phyloP scores from a whole-genome alignment of 2,113 vertebrate species.

The Protomyctophum bolini region DNA sequence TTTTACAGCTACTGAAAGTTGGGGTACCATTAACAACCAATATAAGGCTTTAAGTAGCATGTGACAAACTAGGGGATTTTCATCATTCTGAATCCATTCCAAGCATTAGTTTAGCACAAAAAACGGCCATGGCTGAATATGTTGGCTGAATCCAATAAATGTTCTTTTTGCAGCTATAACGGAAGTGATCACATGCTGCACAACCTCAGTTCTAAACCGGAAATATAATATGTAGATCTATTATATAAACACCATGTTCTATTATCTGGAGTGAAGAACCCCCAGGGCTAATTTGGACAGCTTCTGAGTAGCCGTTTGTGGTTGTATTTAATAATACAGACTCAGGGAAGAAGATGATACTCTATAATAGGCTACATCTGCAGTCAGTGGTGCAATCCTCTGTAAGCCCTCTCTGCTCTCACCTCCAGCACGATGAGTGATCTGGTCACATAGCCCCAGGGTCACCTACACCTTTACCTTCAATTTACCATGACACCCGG shows the following conservation, averaged over 20 bases:
- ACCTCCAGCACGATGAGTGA: slow-evolving; percentile 27
- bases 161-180: no score
- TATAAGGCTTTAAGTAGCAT: no score
- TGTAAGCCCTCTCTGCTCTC: slow-evolving; percentile 43
- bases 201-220: no score
- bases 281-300: slow-evolving; percentile 27
- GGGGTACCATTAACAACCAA: no score
- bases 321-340: slow-evolving; percentile 32
- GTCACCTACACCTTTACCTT: slow-evolving; percentile 17
- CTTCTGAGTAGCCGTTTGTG: slow-evolving; percentile 27
- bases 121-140: no score
- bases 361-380: slow-evolving; percentile 1
- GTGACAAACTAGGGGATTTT: no score
- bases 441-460: slow-evolving; percentile 21
- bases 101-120: no score
- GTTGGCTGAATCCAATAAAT: no score
- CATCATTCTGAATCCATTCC: no score
- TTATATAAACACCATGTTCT: background rate
- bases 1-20: no score
- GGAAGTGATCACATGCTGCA: no score
- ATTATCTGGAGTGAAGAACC: background rate
- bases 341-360: slow-evolving; percentile 39
- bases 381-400: slow-evolving; percentile 29
- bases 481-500: slow-evolving; percentile 24
- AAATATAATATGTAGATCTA: no score